Evolutionary conservation across 1,140 invertebrate genomes (phyloP), one percentile per base, ranked within the genome.

Genomic region (Phymastichus coffea): DNA sequence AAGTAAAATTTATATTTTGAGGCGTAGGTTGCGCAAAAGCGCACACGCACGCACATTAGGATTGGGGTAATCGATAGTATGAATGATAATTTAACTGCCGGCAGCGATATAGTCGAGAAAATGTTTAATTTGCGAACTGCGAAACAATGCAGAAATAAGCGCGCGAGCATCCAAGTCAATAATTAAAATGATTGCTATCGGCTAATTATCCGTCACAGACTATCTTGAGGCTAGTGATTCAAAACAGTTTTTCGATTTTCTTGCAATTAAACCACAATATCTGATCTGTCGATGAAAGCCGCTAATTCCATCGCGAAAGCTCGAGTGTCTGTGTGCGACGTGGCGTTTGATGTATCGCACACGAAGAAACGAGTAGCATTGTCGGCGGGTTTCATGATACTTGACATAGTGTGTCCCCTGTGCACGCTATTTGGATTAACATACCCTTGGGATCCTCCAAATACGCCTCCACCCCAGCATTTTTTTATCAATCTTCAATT

Each of bases 401-500:
- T 58, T 46, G 23, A 30, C 44, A 54, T 49, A 48, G 22, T 46
- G 44, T 30, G 54, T 51, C 38, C 52, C 54, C 37, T 25, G 35
- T 15, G 43, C n/a, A 49, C 17, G 59, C 35, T 47, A 38, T 51
- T 25, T 25, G 28, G 33, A 53, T 56, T 58, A 64, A 17, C 46
- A 61, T 57, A 22, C 59, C 63, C 54, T 17, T 19, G 53, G 40
- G 63, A 58, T 23, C 12, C 6, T 38, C 54, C 22, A 48, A 30
- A 41, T 61, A n/a, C 26, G 49, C 54, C 58, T 26, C 28, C n/a
- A 23, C 25, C 57, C 52, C n/a, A n/a, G 38, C 46, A 60, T 60
- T n/a, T n/a, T 63, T 69, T 70, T 71, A 70, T 70, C 68, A 71
- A 71, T 71, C 66, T 66, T 63, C 61, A 67, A 64, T 68, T 70